Base-by-base conservation (phyloP, 92 coral and sea anemone species). In the Heliopora coerulea region DNA sequence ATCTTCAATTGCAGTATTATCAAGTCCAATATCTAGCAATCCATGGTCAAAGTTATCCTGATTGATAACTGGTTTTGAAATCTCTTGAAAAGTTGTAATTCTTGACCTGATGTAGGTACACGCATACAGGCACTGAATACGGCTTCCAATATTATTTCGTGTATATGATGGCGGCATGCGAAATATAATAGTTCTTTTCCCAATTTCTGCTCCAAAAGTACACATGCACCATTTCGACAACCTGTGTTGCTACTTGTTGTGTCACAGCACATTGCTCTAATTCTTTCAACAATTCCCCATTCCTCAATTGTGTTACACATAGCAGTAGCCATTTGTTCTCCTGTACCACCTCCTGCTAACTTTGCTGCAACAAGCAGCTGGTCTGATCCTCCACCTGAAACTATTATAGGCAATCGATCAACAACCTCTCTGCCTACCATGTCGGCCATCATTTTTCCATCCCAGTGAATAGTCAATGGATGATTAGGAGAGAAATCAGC, bases 201-300 rank as follows among this genome's bases (percentile, higher is more conserved):
- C 35, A 59, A 34, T 27, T 34, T 59, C 15, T 24, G 29, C 33
- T 59, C 35, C 33, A 59, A 34, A 30, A 34, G 35, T 34, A 59
- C 64, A 59, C 64, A 59, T 59, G 64, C 64, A 59, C 35, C 64
- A 59, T 30, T 59, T 59, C 33, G 29, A 18, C 5, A 59, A 30
- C 64, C 64, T 27, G 64, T 59, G 33, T 59, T 59, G 15, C 35
- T 26, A 34, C 64, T 59, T 30, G 64, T 59, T 3, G 64, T 59
- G 64, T 59, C 64, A 25, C 23, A 59, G 17, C 29, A 30, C 64
- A 59, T 59, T 26, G 35, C 64, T 59, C 35, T 34, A 20, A 59
- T 34, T 26, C 64, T 26, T 34, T 59, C 64, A 27, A 20, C 64
- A 59, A 30, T 26, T 10, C 33, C 33, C 64, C 64, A 59, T 59